Evolutionary conservation across 2,888 invertebrate species (phyloP), one percentile per base, ranked within the genome.

Genomic region (Taenaris catops): DNA sequence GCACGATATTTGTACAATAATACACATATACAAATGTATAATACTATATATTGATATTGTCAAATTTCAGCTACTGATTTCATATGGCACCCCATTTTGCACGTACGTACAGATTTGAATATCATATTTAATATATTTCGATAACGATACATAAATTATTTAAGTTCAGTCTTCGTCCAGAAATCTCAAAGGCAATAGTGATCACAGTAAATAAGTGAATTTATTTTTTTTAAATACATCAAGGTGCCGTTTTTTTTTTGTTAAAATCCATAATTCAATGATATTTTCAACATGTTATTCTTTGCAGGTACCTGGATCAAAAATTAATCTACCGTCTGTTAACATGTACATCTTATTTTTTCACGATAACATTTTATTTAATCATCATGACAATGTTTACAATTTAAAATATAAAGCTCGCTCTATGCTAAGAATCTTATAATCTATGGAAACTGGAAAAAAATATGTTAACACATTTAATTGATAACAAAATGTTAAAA

Each of bases 141-240:
- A 29, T 34, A 44, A 61, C 48, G 51, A 59, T 62, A 55, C 41
- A 51, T 48, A 51, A 49, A 38, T 41, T 48, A 61, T 64, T 12
- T 66, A 63, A 58, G 62, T 63, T 80, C 83, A 84, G 84, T 84
- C 81, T 83, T 83, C 71, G 53, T 71, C 73, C 76, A 79, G 71
- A 83, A 83, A 83, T 81, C 81, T 83, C 80, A 80, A 76, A 73
- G 78, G 78, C 78, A 74, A 71, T 64, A 61, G 59, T 59, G 62
- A 81, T 83, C 83, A 83, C 83, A 83, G 80, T 68, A 61, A 59
- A 62, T 58, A 58, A 54, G 18, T 41, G 29, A 34, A 38, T 20
- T 25, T 11, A 25, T 34, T 28, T 28, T 8, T 20, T 25, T 25
- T 31, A 28, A 43, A 10, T 9, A 38, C 34, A 46, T 20, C 20